phyloP scores from a whole-genome alignment of 2,888 invertebrate species.

The Pemphredon lugubris region DNA sequence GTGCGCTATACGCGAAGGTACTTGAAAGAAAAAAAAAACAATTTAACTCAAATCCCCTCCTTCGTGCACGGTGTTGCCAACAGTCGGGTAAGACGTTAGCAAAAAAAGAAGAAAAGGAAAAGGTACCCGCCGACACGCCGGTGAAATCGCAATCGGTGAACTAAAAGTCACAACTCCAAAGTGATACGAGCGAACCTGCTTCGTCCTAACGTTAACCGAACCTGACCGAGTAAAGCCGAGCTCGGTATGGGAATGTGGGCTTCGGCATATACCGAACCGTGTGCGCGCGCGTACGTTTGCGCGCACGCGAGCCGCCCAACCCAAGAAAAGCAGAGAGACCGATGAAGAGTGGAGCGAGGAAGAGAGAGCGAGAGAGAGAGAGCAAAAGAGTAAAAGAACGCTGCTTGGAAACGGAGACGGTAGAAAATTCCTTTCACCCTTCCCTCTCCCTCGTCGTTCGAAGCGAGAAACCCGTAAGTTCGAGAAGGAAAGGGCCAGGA shows the following conservation, averaged over 20 bases:
- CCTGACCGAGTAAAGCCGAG: slow-evolving; percentile 47
- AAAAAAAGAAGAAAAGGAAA: no score
- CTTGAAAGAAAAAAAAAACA: no score
- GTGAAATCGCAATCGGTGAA: no score
- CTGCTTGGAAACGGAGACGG: slow-evolving; percentile 54
- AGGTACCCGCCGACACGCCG: no score
- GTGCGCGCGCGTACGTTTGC: slow-evolving; percentile 16
- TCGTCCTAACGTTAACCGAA: slow-evolving; percentile 29
- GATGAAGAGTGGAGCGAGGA: no score
- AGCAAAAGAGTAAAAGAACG: slow-evolving; percentile 45
- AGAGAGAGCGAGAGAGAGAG: slow-evolving; percentile 44
- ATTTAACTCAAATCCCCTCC: no score
- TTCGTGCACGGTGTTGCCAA: no score
- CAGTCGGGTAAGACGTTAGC: no score
- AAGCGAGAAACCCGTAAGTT: slow-evolving; percentile 14
- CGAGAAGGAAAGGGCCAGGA: slow-evolving; percentile 8
- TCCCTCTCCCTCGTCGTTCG: slow-evolving; percentile 40
- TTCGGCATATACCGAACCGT: slow-evolving; percentile 45
- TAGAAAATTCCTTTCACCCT: slow-evolving; percentile 60
- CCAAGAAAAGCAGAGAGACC: slow-evolving; percentile 42
- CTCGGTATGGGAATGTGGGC: slow-evolving; percentile 28
- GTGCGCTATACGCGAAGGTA: no score
- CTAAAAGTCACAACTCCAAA: neutral
- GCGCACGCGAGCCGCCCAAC: slow-evolving; percentile 34
- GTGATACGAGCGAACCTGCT: slow-evolving; percentile 26